Evolutionary conservation across 1,140 invertebrate genomes (phyloP).

Genomic region (Pachypsylla venusta): DNA sequence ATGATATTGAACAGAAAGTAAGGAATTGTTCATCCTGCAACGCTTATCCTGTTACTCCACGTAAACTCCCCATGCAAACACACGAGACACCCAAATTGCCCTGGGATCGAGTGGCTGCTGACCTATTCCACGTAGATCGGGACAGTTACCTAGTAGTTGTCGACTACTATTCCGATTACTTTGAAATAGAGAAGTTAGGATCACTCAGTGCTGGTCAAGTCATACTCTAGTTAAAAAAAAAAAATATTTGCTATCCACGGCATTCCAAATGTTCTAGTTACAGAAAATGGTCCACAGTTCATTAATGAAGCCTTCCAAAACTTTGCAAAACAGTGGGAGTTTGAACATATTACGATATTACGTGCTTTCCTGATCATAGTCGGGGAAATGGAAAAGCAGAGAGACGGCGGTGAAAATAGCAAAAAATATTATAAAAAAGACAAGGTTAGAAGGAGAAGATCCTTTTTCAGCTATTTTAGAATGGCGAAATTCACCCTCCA

Average conservation of each 20-base stretch:
- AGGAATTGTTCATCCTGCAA: conserved; percentile 25
- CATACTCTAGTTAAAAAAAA: conserved; percentile 21
- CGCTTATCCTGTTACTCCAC: conserved; percentile 21
- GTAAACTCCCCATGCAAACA: conserved; percentile 24
- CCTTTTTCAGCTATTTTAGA: too few relatives aligned
- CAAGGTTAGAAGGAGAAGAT: too few relatives aligned
- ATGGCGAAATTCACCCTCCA: too few relatives aligned
- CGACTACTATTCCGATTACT: conserved; percentile 19
- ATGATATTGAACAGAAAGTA: conserved; percentile 26
- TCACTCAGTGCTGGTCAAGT: too few relatives aligned
- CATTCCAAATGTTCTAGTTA: conserved; percentile 23
- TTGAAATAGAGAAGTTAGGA: too few relatives aligned
- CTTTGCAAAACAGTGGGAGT: conserved; percentile 16
- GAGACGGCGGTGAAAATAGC: conserved; percentile 12
- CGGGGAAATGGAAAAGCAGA: conserved; percentile 15
- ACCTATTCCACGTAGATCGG: conserved; percentile 23
- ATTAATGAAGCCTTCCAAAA: conserved; percentile 5
- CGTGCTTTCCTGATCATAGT: conserved; percentile 15
- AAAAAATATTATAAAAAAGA: conserved; percentile 16
- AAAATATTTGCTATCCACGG: conserved; percentile 24
- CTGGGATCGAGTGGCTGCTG: conserved; percentile 26
- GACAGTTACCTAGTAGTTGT: conserved; percentile 10
- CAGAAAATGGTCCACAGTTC: conserved; percentile 24
- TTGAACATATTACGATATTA: conserved; percentile 6
- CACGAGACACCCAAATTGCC: conserved; percentile 24